A percentile compares a stretch with the other conserved stretches of the same genome.
Conservation (phyloP, 2,797 vertebrate species). For the Uromys caudimaculatus region DNA sequence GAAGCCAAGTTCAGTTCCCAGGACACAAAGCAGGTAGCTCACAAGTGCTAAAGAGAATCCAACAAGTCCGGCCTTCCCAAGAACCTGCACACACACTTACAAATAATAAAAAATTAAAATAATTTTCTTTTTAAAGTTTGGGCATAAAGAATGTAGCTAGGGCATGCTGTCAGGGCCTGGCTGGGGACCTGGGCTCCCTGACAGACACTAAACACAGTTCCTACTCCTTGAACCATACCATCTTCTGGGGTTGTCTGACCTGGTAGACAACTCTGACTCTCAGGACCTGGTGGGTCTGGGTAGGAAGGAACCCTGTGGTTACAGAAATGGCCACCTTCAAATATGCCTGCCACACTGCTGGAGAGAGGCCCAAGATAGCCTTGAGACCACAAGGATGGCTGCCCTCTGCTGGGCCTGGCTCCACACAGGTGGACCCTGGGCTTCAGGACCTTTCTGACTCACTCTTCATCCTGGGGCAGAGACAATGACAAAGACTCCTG, state of each 20-base stretch:
- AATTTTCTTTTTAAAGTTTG: not conserved
- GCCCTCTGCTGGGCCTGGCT: not conserved
- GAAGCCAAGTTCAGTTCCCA: slow-evolving; percentile 14
- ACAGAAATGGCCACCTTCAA: not conserved
- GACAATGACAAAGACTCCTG: not conserved
- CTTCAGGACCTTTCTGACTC: not conserved
- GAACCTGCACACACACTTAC: not conserved
- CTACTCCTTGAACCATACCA: slow-evolving; percentile 19
- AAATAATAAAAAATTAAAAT: not conserved
- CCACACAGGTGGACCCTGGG: not conserved
- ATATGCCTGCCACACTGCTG: not conserved
- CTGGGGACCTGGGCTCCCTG: not conserved
- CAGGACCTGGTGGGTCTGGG: not conserved
- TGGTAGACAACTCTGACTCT: slow-evolving; percentile 18
- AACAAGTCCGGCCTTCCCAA: not conserved
- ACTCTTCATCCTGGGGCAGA: slow-evolving; percentile 3
- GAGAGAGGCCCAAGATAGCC: not conserved
- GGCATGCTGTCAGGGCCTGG: not conserved
- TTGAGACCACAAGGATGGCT: slow-evolving; percentile 23
- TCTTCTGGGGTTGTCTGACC: not conserved
- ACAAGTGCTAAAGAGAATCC: not conserved
- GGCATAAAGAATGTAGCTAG: not conserved
- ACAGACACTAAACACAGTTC: not conserved
- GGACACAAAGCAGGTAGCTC: not conserved
- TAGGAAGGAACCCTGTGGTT: not conserved